Evolutionary conservation across 2,888 invertebrate genomes (phyloP).

Genomic region (Adineta ricciae): DNA sequence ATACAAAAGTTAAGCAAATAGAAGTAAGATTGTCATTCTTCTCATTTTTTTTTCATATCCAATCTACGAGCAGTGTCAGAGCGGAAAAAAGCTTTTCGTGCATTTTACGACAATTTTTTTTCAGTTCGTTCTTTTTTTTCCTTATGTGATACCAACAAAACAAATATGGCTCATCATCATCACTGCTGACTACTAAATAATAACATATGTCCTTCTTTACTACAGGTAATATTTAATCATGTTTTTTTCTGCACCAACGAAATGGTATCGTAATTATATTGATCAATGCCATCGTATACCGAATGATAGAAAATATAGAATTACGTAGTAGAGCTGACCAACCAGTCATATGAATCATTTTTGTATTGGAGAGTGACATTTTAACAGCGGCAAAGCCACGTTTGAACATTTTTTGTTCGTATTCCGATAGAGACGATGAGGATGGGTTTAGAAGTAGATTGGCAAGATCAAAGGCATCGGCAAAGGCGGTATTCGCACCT

Average conservation of each 20-base stretch:
- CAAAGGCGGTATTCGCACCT: conserved; percentile 1
- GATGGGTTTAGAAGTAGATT: not conserved
- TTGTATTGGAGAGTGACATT: not conserved
- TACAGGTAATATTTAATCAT: not conserved
- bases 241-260: not conserved
- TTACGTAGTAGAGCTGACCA: not conserved
- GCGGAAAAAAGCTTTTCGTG: not conserved
- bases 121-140: not conserved
- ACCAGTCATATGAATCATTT: not conserved
- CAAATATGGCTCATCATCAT: not conserved
- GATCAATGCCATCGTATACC: not conserved
- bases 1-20: not conserved
- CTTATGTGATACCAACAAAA: not conserved
- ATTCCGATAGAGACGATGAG: not conserved
- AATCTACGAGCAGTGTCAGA: not conserved
- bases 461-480: conserved; percentile 6
- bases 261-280: not conserved
- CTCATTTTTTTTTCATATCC: not conserved
- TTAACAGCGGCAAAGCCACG: not conserved
- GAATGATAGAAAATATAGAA: not conserved
- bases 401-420: conserved; percentile 21
- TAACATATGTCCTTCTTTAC: not conserved
- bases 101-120: not conserved
- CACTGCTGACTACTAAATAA: not conserved
- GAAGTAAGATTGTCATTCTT: not conserved